Conservation (phyloP, 1,140 invertebrate genomes). For the Brachionus plicatilis region DNA sequence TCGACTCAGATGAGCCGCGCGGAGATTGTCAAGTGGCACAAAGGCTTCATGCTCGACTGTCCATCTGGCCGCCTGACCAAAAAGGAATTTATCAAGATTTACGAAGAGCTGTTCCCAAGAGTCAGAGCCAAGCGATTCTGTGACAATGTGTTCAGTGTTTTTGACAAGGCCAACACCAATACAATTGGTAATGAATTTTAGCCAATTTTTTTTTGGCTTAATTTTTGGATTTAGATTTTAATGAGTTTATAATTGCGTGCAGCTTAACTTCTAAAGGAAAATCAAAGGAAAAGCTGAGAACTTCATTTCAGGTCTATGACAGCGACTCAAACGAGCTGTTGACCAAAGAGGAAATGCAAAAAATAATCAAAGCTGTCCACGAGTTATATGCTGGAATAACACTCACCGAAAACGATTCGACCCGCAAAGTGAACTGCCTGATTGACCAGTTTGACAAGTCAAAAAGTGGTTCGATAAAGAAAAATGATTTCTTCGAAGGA, state of each 20-base stretch:
- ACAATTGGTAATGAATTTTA: neutral
- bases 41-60: slow-evolving; percentile 33
- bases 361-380: slow-evolving; percentile 27
- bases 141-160: slow-evolving; percentile 2
- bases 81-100: slow-evolving; percentile 23
- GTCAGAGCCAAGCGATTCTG: neutral
- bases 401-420: neutral
- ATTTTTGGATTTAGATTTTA: neutral
- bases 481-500: slow-evolving; percentile 1
- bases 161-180: neutral
- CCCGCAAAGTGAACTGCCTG: neutral
- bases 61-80: slow-evolving; percentile 10
- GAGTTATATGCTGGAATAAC: slow-evolving; percentile 5
- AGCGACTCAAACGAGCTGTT: neutral
- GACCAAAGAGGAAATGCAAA: slow-evolving; percentile 20
- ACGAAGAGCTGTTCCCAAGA: slow-evolving; percentile 16
- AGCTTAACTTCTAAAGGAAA: slow-evolving; percentile 30
- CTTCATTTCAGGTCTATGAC: neutral
- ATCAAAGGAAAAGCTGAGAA: neutral
- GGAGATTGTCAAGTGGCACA: slow-evolving; percentile 20
- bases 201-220: neutral
- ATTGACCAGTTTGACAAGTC: neutral
- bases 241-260: slow-evolving; percentile 26
- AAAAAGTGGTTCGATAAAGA: neutral
- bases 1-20: neutral